Base-by-base conservation (phyloP, 2,113 vertebrate genomes). In the Danionella cerebrum region DNA sequence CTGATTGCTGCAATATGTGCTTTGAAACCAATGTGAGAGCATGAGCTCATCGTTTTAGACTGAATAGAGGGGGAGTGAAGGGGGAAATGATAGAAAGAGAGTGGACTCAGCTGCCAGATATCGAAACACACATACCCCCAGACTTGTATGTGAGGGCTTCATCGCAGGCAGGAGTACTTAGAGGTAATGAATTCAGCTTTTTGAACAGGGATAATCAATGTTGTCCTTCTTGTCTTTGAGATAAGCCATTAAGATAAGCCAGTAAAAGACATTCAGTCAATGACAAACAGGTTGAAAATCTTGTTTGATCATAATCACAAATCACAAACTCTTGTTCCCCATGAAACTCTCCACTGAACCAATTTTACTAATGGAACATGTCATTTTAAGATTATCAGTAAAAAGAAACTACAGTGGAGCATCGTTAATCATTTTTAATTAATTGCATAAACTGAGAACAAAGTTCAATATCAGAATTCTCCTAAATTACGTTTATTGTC, bases 11-110 rank as follows among this genome's bases (percentile, higher is more conserved):
- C 70, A 58, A 68, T 77, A 70, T 73, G 63, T 64, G 75, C 52
- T 69, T 67, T 31, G 69, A 53, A 4, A 73, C 67, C 70, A 57
- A 62, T 36, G 64, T 68, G 65, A 65, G 63, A 73, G 73, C 51
- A 76, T 79, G 78, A 79, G 75, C 70, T 77, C 78, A 79, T 77
- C 59, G 29, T 60, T 75, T 19, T 41, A 53, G 52, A 42, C 41
- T 41, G 72, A 55, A 65, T 53, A 44, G 45, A 44, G 64, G 50
- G 65, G 57, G 69, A 51, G 33, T 29, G 48, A 42, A 48, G 39
- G 45, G 47, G 51, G 24, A 33, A 53, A 19, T 65, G 65, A 31
- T 29, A 65, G 51, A 47, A 67, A 58, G 31, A 42, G 59, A 67
- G 53, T 48, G 11, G 44, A 65, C 66, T 64, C 65, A 57, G 55